Evolutionary conservation across 2,113 vertebrate species (phyloP).

Genomic region (Prietella phreatophila): DNA sequence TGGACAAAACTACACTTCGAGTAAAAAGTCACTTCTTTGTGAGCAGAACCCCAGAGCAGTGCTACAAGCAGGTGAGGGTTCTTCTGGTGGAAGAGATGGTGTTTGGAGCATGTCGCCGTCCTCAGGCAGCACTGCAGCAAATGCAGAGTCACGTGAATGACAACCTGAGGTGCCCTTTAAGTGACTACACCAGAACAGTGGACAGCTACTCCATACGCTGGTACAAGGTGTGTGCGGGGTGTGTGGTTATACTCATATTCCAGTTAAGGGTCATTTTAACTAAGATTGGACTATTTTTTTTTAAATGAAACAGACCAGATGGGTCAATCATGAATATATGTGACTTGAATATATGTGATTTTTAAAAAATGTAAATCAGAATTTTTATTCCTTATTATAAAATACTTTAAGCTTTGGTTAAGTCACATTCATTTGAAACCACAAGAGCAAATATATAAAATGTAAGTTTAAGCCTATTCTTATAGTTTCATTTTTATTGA

Average conservation of each 20-base stretch:
- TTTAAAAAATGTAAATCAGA: too few relatives aligned
- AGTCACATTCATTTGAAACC: too few relatives aligned
- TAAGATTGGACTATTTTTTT: too few relatives aligned
- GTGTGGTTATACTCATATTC: too few relatives aligned
- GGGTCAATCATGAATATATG: too few relatives aligned
- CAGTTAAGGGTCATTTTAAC: too few relatives aligned
- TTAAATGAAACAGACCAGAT: too few relatives aligned
- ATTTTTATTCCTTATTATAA: too few relatives aligned
- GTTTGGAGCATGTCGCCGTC: constrained; percentile 50
- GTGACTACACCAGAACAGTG: constrained; percentile 64
- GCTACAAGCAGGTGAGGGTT: constrained; percentile 58
- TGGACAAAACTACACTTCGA: not conserved
- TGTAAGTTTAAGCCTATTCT: not conserved
- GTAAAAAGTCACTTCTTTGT: not conserved
- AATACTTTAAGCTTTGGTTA: too few relatives aligned
- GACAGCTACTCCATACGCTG: constrained; percentile 70
- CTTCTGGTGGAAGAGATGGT: constrained; percentile 54
- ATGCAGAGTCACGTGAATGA: constrained; percentile 52
- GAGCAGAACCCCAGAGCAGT: constrained; percentile 60
- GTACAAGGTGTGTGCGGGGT: constrained; percentile 72
- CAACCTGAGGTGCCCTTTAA: constrained; percentile 75
- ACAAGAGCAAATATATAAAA: too few relatives aligned
- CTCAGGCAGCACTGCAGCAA: fast-evolving
- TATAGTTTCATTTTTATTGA: too few relatives aligned
- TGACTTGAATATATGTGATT: too few relatives aligned